Percentiles rank a stretch among this genome's conserved stretches.
Evolutionary conservation across 2,888 invertebrate genomes (phyloP).

Genomic region (Gasteruption jaculator): DNA sequence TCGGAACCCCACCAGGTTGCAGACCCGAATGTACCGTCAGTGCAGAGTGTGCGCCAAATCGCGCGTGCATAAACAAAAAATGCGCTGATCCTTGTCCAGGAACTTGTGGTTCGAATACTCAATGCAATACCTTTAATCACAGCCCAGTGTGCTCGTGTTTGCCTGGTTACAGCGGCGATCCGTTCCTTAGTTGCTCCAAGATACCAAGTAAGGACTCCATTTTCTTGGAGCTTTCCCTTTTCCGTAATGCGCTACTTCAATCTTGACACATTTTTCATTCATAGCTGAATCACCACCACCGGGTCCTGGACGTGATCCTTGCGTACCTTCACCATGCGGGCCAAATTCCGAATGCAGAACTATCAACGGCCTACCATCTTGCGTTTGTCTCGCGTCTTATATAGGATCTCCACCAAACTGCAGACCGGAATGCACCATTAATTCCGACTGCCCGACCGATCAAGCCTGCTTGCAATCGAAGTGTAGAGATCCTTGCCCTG

Average conservation of each 20-base stretch:
- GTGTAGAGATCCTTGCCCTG: constrained; percentile 53
- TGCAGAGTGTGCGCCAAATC: constrained; percentile 74
- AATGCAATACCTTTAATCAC: constrained; percentile 51
- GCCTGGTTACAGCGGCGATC: constrained; percentile 66
- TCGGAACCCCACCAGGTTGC: constrained; percentile 73
- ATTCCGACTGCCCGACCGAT: constrained; percentile 52
- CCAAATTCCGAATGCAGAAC: constrained; percentile 50
- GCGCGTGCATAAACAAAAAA: constrained; percentile 77
- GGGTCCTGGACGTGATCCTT: constrained; percentile 57
- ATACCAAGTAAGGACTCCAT: constrained; percentile 46
- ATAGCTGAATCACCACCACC: constrained; percentile 11
- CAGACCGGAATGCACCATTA: constrained; percentile 51
- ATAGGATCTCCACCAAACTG: constrained; percentile 52
- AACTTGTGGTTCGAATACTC: constrained; percentile 52
- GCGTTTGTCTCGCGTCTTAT: constrained; percentile 50
- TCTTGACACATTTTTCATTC: too few relatives aligned
- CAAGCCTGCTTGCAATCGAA: constrained; percentile 50
- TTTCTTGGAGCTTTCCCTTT: too few relatives aligned
- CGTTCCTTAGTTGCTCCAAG: constrained; percentile 65
- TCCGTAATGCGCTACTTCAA: too few relatives aligned
- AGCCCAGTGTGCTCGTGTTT: constrained; percentile 57
- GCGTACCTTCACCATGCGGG: constrained; percentile 63
- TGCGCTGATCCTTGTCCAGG: constrained; percentile 58
- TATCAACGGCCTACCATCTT: constrained; percentile 46
- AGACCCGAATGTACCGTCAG: constrained; percentile 81